These are phyloP conservation scores for Gracilinanus agilis DNA, from an alignment of 2,113 vertebrate species.

Conservation along the genomic window DNA sequence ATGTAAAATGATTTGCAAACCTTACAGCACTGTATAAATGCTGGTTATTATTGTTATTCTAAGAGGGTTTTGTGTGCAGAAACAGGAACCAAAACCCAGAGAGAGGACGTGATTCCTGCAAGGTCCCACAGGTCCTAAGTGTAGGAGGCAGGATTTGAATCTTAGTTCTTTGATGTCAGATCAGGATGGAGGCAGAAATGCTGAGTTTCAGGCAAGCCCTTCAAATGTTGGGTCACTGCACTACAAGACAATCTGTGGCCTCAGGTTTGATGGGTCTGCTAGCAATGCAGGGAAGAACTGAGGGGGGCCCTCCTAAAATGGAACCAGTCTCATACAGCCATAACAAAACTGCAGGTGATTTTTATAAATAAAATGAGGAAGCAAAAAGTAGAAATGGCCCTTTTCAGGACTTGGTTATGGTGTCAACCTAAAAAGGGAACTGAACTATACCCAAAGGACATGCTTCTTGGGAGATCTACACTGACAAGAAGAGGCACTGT, in stretches of 20 bases:
- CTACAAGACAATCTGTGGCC: not conserved
- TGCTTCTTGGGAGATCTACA: not conserved
- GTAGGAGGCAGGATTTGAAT: not conserved
- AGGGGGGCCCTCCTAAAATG: not conserved
- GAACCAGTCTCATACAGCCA: not conserved
- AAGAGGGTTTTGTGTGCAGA: no score
- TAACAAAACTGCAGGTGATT: not conserved
- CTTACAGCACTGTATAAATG: no score
- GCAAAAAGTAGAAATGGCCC: not conserved
- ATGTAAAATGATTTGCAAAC: no score
- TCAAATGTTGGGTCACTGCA: not conserved
- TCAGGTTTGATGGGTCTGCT: not conserved
- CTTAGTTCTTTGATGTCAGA: not conserved
- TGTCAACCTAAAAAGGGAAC: not conserved
- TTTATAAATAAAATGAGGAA: not conserved
- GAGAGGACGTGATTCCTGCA: not conserved
- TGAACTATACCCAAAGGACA: not conserved
- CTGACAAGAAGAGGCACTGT: not conserved
- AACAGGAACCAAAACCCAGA: not conserved
- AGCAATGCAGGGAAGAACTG: not conserved
- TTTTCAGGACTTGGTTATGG: not conserved
- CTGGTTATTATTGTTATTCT: no score
- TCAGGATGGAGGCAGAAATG: not conserved
- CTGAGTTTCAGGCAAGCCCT: not conserved
- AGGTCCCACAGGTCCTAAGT: not conserved